Conservation (phyloP, 2,113 vertebrate genomes). For the Delphinapterus leucas region DNA sequence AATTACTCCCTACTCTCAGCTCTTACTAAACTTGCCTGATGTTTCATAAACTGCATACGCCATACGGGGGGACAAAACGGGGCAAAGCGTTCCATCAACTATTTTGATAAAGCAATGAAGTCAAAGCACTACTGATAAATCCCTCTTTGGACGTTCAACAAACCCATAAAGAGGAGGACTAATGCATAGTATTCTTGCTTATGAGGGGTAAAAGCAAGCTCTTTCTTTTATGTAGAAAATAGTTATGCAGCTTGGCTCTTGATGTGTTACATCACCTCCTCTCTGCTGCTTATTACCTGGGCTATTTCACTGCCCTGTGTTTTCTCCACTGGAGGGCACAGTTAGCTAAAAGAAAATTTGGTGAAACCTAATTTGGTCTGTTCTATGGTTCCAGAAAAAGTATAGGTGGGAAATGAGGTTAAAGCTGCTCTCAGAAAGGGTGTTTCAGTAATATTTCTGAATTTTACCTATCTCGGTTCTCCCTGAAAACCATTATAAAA, state of each 20-base stretch:
- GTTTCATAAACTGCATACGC: constrained; percentile 27
- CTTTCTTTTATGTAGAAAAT: neutral
- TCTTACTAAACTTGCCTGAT: neutral
- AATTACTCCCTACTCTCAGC: neutral
- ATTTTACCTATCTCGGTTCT: constrained; percentile 30
- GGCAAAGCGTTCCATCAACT: constrained; percentile 48
- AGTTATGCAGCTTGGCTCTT: neutral
- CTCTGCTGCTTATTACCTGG: neutral
- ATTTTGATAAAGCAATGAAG: constrained; percentile 12
- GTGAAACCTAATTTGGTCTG: constrained; percentile 41
- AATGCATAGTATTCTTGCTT: neutral
- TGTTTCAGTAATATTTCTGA: neutral
- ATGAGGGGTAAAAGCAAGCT: neutral
- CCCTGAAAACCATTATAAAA: constrained; percentile 41
- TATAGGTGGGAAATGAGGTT: neutral
- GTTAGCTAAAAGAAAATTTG: constrained; percentile 65
- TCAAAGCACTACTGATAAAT: neutral
- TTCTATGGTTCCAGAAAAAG: constrained; percentile 34
- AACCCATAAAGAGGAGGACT: neutral
- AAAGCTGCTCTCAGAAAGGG: neutral
- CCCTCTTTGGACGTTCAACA: neutral
- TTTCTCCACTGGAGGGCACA: constrained; percentile 76
- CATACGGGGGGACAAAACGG: neutral
- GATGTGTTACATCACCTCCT: neutral
- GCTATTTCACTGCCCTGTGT: constrained; percentile 23